phyloP scores from a whole-genome alignment of 2,888 invertebrate genomes.

The Miltochrista miniata region DNA sequence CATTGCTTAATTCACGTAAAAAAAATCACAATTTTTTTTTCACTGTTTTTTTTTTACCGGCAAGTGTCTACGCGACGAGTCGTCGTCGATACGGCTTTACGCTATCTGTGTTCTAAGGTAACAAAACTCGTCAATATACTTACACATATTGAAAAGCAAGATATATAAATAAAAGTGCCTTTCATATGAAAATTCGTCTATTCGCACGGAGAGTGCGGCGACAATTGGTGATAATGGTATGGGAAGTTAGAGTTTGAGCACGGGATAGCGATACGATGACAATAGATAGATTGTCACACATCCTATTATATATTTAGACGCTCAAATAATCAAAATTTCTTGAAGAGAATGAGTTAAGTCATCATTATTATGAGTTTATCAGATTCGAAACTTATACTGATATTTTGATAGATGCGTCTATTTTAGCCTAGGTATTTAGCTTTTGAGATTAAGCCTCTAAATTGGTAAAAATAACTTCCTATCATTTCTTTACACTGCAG shows the following conservation, averaged over 20 bases:
- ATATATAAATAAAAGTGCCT: slow-evolving; percentile 17
- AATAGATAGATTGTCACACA: slow-evolving; percentile 1
- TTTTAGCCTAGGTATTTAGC: no score
- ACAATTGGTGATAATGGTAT: slow-evolving; percentile 17
- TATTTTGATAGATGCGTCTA: no score
- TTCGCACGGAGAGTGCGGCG: slow-evolving; percentile 15
- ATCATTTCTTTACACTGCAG: no score
- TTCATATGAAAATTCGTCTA: slow-evolving; percentile 12
- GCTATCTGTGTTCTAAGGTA: slow-evolving; percentile 21
- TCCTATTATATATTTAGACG: not conserved
- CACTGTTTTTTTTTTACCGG: slow-evolving; percentile 9
- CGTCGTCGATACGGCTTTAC: slow-evolving; percentile 29
- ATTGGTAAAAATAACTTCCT: no score
- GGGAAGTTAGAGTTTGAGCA: slow-evolving; percentile 13
- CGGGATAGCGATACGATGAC: not conserved
- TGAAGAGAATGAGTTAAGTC: no score
- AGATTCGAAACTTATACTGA: no score
- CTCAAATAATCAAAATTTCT: not conserved
- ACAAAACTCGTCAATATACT: slow-evolving; percentile 28
- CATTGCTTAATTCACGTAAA: slow-evolving; percentile 34
- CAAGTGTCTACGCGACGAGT: slow-evolving; percentile 29
- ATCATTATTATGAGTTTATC: no score
- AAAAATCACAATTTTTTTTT: not conserved
- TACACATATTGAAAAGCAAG: slow-evolving; percentile 12
- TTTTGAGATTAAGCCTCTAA: no score